Evolutionary conservation across 1,140 invertebrate species (phyloP).

Genomic region (Elymnias hypermnestra): DNA sequence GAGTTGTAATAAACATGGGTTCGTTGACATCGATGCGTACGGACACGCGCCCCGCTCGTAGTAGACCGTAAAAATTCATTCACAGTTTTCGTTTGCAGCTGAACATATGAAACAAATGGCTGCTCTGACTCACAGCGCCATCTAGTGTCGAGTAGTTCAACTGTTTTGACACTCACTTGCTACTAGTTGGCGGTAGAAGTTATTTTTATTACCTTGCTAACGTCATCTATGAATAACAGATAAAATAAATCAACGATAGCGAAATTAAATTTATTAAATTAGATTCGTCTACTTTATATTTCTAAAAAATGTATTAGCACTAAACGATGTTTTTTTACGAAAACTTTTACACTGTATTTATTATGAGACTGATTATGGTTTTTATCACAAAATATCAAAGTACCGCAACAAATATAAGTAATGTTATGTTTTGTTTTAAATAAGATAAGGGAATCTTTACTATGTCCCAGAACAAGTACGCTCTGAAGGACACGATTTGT

Average conservation of each 20-base stretch:
- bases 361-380: too few species aligned
- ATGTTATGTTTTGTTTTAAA: too few species aligned
- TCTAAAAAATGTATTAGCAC: too few species aligned
- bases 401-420: too few species aligned
- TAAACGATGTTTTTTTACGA: too few species aligned
- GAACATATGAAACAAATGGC: conserved; percentile 18
- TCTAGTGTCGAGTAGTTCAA: conserved; percentile 56
- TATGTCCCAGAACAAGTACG: conserved; percentile 36
- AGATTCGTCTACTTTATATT: too few species aligned
- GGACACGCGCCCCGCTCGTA: conserved; percentile 44
- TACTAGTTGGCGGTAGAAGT: conserved; percentile 45
- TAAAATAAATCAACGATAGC: too few species aligned
- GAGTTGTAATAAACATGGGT: conserved; percentile 45
- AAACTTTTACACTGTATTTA: too few species aligned
- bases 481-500: conserved; percentile 47
- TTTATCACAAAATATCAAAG: too few species aligned
- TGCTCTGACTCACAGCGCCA: conserved; percentile 42
- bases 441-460: conserved; percentile 14
- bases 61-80: conserved; percentile 61
- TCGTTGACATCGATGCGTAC: conserved; percentile 61
- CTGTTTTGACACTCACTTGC: conserved; percentile 23
- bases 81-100: conserved; percentile 30
- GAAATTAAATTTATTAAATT: too few species aligned
- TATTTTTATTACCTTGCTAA: background rate
- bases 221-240: too few species aligned